Conservation (phyloP, 1,140 invertebrate genomes). For the Bemisia tabaci region DNA sequence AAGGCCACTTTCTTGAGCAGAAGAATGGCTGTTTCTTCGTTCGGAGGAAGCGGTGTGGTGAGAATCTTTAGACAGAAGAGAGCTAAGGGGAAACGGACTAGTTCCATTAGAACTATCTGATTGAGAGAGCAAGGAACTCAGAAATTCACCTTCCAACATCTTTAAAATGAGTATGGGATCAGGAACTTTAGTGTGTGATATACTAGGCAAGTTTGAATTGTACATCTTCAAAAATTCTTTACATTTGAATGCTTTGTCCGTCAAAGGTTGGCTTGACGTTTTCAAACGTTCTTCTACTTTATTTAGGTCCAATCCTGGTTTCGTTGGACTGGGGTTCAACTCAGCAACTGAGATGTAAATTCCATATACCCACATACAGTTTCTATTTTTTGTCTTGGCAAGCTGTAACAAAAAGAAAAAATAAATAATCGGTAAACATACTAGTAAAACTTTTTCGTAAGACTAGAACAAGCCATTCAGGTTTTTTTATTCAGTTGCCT, state of each 20-base stretch:
- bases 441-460: too few species aligned
- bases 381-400: not conserved
- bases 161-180: not conserved
- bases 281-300: not conserved
- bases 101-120: not conserved
- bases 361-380: not conserved
- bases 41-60: not conserved
- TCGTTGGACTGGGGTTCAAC: not conserved
- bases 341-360: not conserved
- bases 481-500: too few species aligned
- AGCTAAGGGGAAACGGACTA: not conserved
- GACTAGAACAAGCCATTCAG: too few species aligned
- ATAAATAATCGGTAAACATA: too few species aligned
- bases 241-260: not conserved
- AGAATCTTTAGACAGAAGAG: not conserved
- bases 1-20: not conserved
- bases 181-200: not conserved
- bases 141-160: not conserved
- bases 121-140: not conserved
- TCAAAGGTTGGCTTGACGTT: not conserved
- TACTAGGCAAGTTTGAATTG: not conserved
- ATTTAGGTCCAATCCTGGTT: not conserved
- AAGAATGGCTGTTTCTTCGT: not conserved
- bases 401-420: not conserved
- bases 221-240: not conserved